phyloP scores from a whole-genome alignment of 1,140 invertebrate species.

The Harpegnathos saltator region DNA sequence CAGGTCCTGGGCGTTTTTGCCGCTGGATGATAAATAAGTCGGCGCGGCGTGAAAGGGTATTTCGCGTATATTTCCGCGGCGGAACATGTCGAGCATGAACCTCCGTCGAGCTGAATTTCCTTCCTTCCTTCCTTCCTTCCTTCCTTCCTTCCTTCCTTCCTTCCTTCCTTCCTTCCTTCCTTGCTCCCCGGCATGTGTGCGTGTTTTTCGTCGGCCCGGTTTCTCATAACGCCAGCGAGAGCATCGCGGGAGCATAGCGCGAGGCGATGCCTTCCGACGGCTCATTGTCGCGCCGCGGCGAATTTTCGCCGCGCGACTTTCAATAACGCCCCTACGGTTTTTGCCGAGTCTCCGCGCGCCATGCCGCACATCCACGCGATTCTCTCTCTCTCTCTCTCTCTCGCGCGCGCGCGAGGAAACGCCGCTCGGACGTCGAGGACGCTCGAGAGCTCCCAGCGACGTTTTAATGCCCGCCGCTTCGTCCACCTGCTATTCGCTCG shows the following conservation, averaged over 20 bases:
- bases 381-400: no score
- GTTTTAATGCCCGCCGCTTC: constrained; percentile 69
- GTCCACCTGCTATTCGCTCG: constrained; percentile 70
- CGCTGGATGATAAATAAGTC: constrained; percentile 7
- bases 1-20: not conserved
- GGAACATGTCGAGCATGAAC: constrained; percentile 14
- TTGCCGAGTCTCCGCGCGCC: constrained; percentile 5
- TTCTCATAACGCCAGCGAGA: constrained; percentile 13
- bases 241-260: no score
- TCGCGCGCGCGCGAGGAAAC: constrained; percentile 19
- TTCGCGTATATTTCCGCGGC: constrained; percentile 1
- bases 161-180: not conserved
- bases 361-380: no score
- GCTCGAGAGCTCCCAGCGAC: constrained; percentile 68
- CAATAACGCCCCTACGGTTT: constrained; percentile 60
- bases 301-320: constrained; percentile 46
- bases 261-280: constrained; percentile 37
- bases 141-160: not conserved
- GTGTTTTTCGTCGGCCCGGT: constrained; percentile 18
- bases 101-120: constrained; percentile 17
- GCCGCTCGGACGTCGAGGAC: constrained; percentile 11
- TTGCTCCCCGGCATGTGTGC: not conserved
- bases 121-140: not conserved
- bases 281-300: constrained; percentile 52
- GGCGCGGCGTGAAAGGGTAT: not conserved